Evolutionary conservation across 2,113 vertebrate species (phyloP).

Genomic region (Edolisoma coerulescens): DNA sequence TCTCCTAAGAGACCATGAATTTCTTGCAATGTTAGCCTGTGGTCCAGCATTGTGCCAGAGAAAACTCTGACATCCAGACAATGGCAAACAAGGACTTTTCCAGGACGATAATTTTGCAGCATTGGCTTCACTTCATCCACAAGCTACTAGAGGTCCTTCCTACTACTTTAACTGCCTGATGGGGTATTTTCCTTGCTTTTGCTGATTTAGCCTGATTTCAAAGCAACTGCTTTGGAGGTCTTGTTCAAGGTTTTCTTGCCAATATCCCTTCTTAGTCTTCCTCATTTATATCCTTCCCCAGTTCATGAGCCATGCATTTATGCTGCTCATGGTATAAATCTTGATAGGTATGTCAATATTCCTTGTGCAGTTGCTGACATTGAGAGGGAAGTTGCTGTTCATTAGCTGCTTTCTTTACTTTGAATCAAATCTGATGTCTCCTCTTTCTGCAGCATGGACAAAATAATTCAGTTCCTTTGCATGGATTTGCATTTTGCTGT

Average conservation of each 20-base stretch:
- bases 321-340: neutral
- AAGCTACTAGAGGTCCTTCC: neutral
- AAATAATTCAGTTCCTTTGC: neutral
- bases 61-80: neutral
- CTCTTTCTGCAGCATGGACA: slow-evolving; percentile 2
- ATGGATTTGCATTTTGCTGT: slow-evolving; percentile 22
- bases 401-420: slow-evolving; percentile 7
- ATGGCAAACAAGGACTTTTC: neutral
- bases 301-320: neutral
- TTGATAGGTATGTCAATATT: neutral
- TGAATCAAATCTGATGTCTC: neutral
- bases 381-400: neutral
- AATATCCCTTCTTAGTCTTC: neutral
- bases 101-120: neutral
- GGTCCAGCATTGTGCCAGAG: neutral
- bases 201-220: neutral
- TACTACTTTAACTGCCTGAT: neutral
- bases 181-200: neutral
- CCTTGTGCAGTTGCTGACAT: neutral
- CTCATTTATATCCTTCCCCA: neutral
- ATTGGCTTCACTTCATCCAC: neutral
- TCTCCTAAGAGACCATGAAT: neutral
- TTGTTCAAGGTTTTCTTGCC: neutral
- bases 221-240: neutral
- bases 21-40: neutral